These are phyloP conservation scores for Emydoidea blandingii DNA, from an alignment of 2,797 vertebrate species.

Conservation along the genomic window DNA sequence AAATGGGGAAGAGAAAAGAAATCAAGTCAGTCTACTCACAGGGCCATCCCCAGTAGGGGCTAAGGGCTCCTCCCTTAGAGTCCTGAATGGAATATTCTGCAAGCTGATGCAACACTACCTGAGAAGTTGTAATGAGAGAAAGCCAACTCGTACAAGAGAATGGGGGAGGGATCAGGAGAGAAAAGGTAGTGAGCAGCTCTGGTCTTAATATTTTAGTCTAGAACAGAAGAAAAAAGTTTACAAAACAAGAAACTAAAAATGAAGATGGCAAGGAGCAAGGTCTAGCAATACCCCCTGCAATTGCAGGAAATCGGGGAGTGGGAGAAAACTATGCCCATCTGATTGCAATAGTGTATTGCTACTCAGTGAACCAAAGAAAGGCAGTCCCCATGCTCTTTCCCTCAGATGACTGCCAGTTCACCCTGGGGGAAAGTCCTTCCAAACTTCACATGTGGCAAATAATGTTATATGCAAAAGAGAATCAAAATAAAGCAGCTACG, in stretches of 20 bases:
- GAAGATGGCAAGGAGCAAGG: neutral
- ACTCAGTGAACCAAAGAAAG: neutral
- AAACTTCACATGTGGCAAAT: neutral
- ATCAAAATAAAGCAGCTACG: conserved; percentile 10
- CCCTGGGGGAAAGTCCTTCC: conserved; percentile 29
- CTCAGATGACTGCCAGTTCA: too few relatives aligned
- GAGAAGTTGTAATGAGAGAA: neutral
- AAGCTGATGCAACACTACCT: neutral
- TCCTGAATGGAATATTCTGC: neutral
- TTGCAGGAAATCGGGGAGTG: neutral
- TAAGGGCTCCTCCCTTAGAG: neutral
- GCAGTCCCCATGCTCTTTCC: neutral
- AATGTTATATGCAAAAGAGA: conserved; percentile 1
- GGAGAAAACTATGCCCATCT: neutral
- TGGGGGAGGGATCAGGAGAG: fast-evolving
- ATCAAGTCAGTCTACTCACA: neutral
- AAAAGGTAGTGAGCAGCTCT: neutral
- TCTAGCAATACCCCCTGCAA: fast-evolving
- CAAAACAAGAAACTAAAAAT: neutral
- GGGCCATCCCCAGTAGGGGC: neutral
- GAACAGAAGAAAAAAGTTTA: neutral
- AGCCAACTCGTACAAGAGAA: neutral
- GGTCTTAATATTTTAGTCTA: neutral
- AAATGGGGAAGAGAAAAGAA: neutral
- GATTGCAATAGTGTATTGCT: neutral